Percentiles rank a stretch among this genome's conserved stretches.
Conservation (phyloP, 2,888 invertebrate genomes). For the Perizoma flavofasciatum region DNA sequence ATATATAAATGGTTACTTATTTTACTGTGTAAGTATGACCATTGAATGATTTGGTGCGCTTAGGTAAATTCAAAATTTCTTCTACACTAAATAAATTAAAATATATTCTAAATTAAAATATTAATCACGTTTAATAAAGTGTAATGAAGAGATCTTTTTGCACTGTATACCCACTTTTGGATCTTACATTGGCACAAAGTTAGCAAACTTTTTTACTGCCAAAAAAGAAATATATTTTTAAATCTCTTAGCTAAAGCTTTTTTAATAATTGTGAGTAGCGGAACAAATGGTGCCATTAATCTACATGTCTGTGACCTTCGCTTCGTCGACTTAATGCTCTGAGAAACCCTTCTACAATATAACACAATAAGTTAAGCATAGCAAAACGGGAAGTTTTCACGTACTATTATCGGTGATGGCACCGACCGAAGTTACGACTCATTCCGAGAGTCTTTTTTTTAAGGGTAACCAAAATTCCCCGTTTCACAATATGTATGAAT, state of each 20-base stretch:
- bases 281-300: neutral
- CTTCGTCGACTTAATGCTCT: too few species aligned
- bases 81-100: slow-evolving; percentile 15
- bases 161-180: slow-evolving; percentile 34
- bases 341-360: too few species aligned
- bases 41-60: slow-evolving; percentile 18
- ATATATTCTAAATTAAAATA: slow-evolving; percentile 29
- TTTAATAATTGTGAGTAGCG: slow-evolving; percentile 15
- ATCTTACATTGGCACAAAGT: slow-evolving; percentile 35
- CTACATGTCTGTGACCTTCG: too few species aligned
- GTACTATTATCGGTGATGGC: too few species aligned
- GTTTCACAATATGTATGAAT: too few species aligned
- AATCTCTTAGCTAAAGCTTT: slow-evolving; percentile 28
- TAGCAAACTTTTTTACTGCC: slow-evolving; percentile 26
- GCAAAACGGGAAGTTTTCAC: too few species aligned
- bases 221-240: slow-evolving; percentile 32
- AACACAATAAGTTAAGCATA: too few species aligned
- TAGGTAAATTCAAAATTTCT: slow-evolving; percentile 35
- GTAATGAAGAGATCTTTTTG: slow-evolving; percentile 23
- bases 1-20: slow-evolving; percentile 11
- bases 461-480: too few species aligned
- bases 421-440: too few species aligned
- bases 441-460: too few species aligned
- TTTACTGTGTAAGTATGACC: slow-evolving; percentile 14
- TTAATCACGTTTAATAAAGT: slow-evolving; percentile 29